Evolutionary conservation across 1,140 invertebrate genomes (phyloP).

Genomic region (Oedothorax gibbosus): DNA sequence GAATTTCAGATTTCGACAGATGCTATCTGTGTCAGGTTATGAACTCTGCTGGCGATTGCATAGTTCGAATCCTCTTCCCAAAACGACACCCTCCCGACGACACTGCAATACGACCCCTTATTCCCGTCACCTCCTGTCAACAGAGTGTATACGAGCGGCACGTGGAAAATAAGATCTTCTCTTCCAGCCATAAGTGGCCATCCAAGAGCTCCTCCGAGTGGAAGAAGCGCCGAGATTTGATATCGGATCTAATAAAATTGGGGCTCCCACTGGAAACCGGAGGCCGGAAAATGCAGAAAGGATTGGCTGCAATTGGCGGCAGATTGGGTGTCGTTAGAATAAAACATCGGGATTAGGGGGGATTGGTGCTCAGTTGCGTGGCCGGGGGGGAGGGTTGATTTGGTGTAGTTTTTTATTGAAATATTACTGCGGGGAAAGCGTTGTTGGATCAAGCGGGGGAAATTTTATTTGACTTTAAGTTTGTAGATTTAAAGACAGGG

Average conservation of each 20-base stretch:
- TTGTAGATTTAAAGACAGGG: no score
- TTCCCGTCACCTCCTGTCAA: not conserved
- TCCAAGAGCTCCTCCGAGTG: slow-evolving; percentile 13
- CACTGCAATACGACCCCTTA: slow-evolving; percentile 4
- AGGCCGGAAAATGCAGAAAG: slow-evolving; percentile 34
- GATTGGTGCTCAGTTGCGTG: no score
- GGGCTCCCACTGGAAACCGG: slow-evolving; percentile 7
- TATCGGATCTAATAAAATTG: slow-evolving; percentile 57
- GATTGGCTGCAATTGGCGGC: not conserved
- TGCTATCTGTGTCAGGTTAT: no score
- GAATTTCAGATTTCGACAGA: no score
- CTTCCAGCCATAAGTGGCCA: slow-evolving; percentile 37
- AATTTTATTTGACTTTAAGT: no score
- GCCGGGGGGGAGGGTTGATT: no score
- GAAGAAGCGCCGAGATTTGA: slow-evolving; percentile 28
- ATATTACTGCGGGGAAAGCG: no score
- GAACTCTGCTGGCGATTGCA: no score
- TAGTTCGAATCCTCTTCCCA: no score
- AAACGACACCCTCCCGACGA: not conserved
- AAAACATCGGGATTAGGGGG: no score
- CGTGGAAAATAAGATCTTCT: slow-evolving; percentile 8
- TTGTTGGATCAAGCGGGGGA: no score
- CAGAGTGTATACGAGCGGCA: slow-evolving; percentile 31
- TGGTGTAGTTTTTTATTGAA: no score
- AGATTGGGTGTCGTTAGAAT: not conserved